phyloP scores from a whole-genome alignment of 2,888 invertebrate genomes.

The Sialis fuliginosa region DNA sequence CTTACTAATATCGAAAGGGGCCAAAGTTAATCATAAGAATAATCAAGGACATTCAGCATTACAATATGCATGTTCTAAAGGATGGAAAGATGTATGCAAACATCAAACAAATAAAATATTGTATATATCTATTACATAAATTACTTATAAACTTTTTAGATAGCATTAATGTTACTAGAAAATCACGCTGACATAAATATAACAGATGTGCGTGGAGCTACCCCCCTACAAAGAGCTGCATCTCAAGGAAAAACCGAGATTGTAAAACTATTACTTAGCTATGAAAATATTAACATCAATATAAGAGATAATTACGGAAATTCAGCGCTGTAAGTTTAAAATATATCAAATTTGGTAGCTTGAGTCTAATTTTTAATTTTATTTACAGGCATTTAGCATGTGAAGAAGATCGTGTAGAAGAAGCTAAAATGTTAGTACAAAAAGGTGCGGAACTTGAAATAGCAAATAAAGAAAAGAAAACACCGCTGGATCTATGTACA shows the following conservation, averaged over 20 bases:
- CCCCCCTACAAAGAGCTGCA: slow-evolving; percentile 64
- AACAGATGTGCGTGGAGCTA: slow-evolving; percentile 46
- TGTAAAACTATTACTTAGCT: slow-evolving; percentile 44
- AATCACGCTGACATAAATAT: slow-evolving; percentile 53
- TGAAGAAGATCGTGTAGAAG: slow-evolving; percentile 57
- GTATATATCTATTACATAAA: slow-evolving; percentile 4
- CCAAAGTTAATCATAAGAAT: slow-evolving; percentile 55
- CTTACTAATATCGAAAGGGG: slow-evolving; percentile 45
- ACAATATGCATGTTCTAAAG: slow-evolving; percentile 76
- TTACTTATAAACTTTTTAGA: slow-evolving; percentile 21
- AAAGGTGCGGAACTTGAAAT: slow-evolving; percentile 41
- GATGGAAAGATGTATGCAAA: slow-evolving; percentile 43
- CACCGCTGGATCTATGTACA: slow-evolving; percentile 43
- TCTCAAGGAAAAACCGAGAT: slow-evolving; percentile 54
- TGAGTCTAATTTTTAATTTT: not conserved
- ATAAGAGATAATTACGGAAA: slow-evolving; percentile 51
- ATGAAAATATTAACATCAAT: slow-evolving; percentile 34
- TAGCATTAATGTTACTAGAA: slow-evolving; percentile 44
- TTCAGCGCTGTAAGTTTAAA: slow-evolving; percentile 45
- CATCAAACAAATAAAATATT: not conserved
- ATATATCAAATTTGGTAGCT: not conserved
- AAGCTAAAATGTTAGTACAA: slow-evolving; percentile 42
- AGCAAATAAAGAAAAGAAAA: slow-evolving; percentile 45
- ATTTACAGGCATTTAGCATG: slow-evolving; percentile 54
- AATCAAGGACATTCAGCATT: slow-evolving; percentile 60